Percentiles rank a stretch among this genome's conserved stretches.
Evolutionary conservation across 2,888 invertebrate genomes (phyloP).

Genomic region (Cosmia pyralina): DNA sequence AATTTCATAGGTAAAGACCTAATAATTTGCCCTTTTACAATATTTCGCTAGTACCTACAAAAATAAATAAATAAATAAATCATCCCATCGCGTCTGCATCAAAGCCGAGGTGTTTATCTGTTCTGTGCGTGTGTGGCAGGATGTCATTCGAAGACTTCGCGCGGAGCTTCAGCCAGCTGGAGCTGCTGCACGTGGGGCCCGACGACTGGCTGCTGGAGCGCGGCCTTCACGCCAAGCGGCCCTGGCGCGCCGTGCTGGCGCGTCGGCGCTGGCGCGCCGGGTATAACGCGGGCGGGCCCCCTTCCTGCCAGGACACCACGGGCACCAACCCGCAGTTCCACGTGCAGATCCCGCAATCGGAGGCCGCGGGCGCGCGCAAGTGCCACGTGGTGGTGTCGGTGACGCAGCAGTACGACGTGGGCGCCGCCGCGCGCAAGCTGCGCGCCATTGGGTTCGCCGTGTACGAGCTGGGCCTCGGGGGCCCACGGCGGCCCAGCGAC

Average conservation of each 20-base stretch:
- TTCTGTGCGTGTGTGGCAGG: slow-evolving; percentile 89
- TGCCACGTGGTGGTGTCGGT: slow-evolving; percentile 94
- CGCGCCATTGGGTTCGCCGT: slow-evolving; percentile 93
- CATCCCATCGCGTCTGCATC: no score
- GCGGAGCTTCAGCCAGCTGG: slow-evolving; percentile 91
- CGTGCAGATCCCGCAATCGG: slow-evolving; percentile 91
- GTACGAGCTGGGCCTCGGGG: slow-evolving; percentile 90
- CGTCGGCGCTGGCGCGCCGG: slow-evolving; percentile 92
- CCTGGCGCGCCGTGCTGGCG: slow-evolving; percentile 93
- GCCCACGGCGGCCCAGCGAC: slow-evolving; percentile 60
- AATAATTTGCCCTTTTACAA: no score
- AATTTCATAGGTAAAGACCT: no score
- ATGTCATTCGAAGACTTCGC: slow-evolving; percentile 93
- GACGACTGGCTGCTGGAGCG: slow-evolving; percentile 94
- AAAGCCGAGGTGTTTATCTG: no score
- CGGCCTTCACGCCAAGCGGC: slow-evolving; percentile 91
- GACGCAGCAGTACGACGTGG: slow-evolving; percentile 91
- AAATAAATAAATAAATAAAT: no score
- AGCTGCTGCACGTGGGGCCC: slow-evolving; percentile 94
- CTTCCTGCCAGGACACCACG: slow-evolving; percentile 91
- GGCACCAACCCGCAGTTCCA: slow-evolving; percentile 93
- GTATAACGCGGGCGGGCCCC: slow-evolving; percentile 93
- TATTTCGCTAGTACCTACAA: no score
- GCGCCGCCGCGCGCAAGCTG: slow-evolving; percentile 79
- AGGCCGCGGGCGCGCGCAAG: slow-evolving; percentile 84